Base-by-base conservation (phyloP, 2,888 invertebrate species). In the Protophormia terraenovae region DNA sequence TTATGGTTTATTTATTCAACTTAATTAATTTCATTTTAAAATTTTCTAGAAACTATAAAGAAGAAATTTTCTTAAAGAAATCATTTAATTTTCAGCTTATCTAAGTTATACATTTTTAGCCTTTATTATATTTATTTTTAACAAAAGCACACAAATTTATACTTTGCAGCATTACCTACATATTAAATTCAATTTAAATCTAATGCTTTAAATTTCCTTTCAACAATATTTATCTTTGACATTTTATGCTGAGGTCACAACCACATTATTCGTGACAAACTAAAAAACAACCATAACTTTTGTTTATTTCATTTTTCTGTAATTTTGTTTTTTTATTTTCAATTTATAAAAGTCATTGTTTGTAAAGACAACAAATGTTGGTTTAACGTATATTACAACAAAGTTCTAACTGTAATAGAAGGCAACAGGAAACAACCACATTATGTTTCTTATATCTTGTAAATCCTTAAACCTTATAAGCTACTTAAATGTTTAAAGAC, bases 381-480 rank as follows among this genome's bases (percentile, higher is more conserved):
- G 10, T 22, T 60, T 35, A 8, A 35, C 10, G 60, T 62, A 35
- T 60, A 35, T 60, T 24, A 53, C 12, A 4, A 3, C 6, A 53
- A 53, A 53, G 4, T 14, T 12, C 24, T 14, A 24, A 3, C 24
- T 24, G 22, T 2, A 53, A 22, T 4, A 50, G 8, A 22, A 50
- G 50, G 10, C 24, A 19, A 1, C 14, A 50, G 10, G 6, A 53
- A n/a, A 12, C 12, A n/a, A 50, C 19, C 29, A 29, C 29, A 67
- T 66, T 66, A 66, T 66, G 27, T 64, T 45, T 12, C 5, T 45
- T 27, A 10, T 16, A 6, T 19, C 16, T 38, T 16, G 29, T 47
- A 32, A 27, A 14, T 22, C 35, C 64, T 64, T 64, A 64, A 64
- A 38, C 19, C 38, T 22, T n/a, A 45, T 67, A 77, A 77, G 66